Evolutionary conservation across 2,113 vertebrate species (phyloP).

Genomic region (Lates calcarifer): DNA sequence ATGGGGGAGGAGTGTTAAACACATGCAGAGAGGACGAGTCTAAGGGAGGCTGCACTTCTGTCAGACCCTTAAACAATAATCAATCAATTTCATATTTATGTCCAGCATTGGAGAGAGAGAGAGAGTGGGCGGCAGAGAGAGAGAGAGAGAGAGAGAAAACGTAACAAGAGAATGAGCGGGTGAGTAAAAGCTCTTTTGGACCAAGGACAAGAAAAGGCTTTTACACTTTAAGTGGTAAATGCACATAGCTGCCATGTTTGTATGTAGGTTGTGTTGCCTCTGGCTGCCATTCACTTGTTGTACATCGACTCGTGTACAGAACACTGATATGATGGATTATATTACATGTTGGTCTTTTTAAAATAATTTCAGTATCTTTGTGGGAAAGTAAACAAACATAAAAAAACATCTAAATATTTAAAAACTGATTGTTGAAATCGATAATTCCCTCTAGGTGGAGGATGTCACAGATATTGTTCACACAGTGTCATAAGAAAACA

Average conservation of each 20-base stretch:
- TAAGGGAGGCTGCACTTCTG: conserved; percentile 1
- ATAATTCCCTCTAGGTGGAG: background rate
- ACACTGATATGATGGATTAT: conserved; percentile 18
- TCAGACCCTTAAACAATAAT: conserved; percentile 73
- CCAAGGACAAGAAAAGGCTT: conserved; percentile 80
- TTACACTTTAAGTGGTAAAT: conserved; percentile 78
- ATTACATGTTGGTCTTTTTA: background rate
- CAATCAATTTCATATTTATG: conserved; percentile 73
- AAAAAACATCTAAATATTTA: background rate
- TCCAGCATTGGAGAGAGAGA: conserved; percentile 25
- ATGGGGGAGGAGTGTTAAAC: conserved; percentile 23
- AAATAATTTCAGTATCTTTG: background rate
- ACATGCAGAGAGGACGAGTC: background rate
- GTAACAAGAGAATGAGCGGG: conserved; percentile 20
- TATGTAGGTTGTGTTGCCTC: conserved; percentile 22
- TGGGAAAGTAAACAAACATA: background rate
- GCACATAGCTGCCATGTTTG: conserved; percentile 58
- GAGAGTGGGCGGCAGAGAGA: background rate
- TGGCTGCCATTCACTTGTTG: conserved; percentile 1
- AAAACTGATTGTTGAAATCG: background rate
- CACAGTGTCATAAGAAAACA: background rate
- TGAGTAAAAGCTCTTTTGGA: conserved; percentile 84
- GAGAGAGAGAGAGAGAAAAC: background rate
- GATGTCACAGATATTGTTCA: background rate
- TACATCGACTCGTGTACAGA: conserved; percentile 1